Evolutionary conservation across 2,888 invertebrate genomes (phyloP).

Genomic region (Orchesella flavescens): DNA sequence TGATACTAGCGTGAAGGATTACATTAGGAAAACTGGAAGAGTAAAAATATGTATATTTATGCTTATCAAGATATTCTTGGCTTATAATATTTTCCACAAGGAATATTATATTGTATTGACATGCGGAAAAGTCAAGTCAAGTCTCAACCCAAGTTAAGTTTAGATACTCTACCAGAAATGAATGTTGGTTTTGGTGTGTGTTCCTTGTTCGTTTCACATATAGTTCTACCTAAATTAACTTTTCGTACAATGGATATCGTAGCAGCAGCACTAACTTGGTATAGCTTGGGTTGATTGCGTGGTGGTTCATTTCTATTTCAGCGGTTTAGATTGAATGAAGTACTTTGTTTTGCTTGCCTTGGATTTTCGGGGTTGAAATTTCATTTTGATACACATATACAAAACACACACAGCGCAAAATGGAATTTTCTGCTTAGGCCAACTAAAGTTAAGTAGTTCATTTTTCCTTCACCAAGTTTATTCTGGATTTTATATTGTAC

Average conservation of each 20-base stretch:
- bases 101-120: conserved; percentile 11
- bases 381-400: conserved; percentile 23
- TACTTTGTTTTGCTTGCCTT: conserved; percentile 1
- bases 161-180: background rate
- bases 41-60: background rate
- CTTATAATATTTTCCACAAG: conserved; percentile 27
- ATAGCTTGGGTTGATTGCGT: conserved; percentile 23
- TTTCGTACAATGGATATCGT: background rate
- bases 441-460: conserved; percentile 20
- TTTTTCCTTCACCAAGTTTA: background rate
- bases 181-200: conserved; percentile 5
- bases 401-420: conserved; percentile 18
- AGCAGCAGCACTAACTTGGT: background rate
- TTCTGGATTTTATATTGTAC: background rate
- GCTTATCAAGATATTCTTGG: conserved; percentile 49
- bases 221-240: conserved; percentile 50
- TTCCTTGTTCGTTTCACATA: background rate
- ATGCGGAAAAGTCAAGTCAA: background rate
- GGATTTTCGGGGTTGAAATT: background rate
- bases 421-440: conserved; percentile 17
- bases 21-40: background rate
- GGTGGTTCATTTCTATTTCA: conserved; percentile 6
- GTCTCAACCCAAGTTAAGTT: background rate
- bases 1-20: background rate
- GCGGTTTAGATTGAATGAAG: conserved; percentile 16